phyloP scores from a whole-genome alignment of 1,140 invertebrate genomes.

The Procambarus clarkii region DNA sequence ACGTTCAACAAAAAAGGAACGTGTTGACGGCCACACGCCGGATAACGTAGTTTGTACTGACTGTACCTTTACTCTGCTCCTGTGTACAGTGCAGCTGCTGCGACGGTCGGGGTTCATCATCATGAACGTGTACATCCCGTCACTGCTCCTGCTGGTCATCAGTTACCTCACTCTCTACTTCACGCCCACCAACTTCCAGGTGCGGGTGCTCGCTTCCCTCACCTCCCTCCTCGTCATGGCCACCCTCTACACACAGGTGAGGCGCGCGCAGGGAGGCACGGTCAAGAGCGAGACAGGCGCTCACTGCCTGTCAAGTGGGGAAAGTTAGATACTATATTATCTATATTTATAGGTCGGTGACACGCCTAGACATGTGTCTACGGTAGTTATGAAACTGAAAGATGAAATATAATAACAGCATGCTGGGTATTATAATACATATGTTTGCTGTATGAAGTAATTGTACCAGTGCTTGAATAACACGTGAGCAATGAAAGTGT shows the following conservation, averaged over 20 bases:
- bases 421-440: too few relatives aligned
- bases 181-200: slow-evolving; percentile 68
- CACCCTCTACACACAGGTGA: slow-evolving; percentile 71
- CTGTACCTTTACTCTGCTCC: too few relatives aligned
- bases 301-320: background rate
- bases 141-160: slow-evolving; percentile 46
- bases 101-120: slow-evolving; percentile 62
- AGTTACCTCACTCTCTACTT: slow-evolving; percentile 70
- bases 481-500: background rate
- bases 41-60: too few relatives aligned
- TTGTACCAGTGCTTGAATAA: too few relatives aligned
- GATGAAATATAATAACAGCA: too few relatives aligned
- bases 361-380: too few relatives aligned
- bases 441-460: background rate
- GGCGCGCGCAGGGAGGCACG: background rate
- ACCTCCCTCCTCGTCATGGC: slow-evolving; percentile 72
- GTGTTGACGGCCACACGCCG: too few relatives aligned
- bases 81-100: slow-evolving; percentile 51
- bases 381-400: too few relatives aligned
- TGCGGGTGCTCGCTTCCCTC: slow-evolving; percentile 68
- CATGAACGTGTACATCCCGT: slow-evolving; percentile 72
- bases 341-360: too few relatives aligned
- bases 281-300: background rate
- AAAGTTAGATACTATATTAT: too few relatives aligned
- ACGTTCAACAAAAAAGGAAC: too few relatives aligned